Evolutionary conservation across 2,797 vertebrate species (phyloP).

Genomic region (Microcaecilia unicolor): DNA sequence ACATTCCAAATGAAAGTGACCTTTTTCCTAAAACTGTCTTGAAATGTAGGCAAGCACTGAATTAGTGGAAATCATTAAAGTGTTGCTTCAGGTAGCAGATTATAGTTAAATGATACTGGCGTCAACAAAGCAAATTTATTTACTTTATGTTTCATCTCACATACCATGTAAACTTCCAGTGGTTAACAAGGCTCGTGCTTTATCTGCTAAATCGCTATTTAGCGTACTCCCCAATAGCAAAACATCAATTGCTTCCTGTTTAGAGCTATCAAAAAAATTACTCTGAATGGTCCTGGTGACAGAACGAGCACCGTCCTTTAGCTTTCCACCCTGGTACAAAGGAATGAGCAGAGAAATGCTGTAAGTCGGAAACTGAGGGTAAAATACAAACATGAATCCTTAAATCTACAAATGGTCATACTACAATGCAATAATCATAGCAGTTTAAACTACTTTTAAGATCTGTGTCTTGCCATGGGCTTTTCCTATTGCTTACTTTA

Average conservation of each 20-base stretch:
- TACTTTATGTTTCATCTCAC: no score
- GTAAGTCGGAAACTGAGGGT: slow-evolving; percentile 28
- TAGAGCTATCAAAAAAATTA: slow-evolving; percentile 98
- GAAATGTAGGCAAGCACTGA: no score
- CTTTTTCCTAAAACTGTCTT: no score
- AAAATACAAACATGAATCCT: slow-evolving; percentile 30
- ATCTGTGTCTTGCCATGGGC: no score
- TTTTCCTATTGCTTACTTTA: no score
- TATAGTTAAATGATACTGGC: no score
- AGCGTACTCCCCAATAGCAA: slow-evolving; percentile 92
- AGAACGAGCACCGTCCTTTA: slow-evolving; percentile 95
- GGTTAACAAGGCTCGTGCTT: slow-evolving; percentile 93
- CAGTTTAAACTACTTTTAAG: background rate
- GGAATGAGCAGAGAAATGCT: slow-evolving; percentile 38
- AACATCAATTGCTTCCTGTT: slow-evolving; percentile 97
- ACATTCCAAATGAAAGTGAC: no score
- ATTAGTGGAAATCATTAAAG: no score
- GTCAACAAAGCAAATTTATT: no score
- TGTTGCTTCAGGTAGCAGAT: no score
- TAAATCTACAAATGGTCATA: slow-evolving; percentile 10
- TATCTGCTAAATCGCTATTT: slow-evolving; percentile 96
- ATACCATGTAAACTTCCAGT: slow-evolving; percentile 94
- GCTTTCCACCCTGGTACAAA: slow-evolving; percentile 79
- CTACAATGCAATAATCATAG: background rate
- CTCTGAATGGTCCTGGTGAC: slow-evolving; percentile 98